Evolutionary conservation across 2,113 vertebrate genomes (phyloP).

Genomic region (Cinclus cinclus): DNA sequence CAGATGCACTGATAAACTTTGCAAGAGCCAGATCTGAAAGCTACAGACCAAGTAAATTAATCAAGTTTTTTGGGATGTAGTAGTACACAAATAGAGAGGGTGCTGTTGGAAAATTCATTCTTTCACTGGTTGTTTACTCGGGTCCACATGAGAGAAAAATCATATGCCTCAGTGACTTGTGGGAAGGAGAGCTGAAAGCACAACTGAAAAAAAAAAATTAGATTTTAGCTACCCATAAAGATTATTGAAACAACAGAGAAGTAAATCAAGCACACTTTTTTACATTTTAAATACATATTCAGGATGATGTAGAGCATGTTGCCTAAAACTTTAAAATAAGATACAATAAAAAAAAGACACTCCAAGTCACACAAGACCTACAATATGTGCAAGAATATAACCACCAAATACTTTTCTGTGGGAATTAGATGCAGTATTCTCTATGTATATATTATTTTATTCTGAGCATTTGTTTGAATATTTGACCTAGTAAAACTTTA

Average conservation of each 20-base stretch:
- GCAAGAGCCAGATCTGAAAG: not conserved
- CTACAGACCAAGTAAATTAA: not conserved
- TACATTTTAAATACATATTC: not conserved
- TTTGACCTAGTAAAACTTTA: not conserved
- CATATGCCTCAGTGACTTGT: not conserved
- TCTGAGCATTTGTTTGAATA: not conserved
- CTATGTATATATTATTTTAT: not conserved
- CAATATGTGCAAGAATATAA: not conserved
- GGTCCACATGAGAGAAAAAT: not conserved
- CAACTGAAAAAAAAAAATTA: not conserved
- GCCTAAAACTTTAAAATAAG: not conserved
- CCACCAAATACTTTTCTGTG: not conserved
- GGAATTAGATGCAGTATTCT: not conserved
- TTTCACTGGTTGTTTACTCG: not conserved
- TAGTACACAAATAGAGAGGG: not conserved
- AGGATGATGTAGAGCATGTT: not conserved
- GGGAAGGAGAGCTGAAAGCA: not conserved
- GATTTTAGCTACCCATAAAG: not conserved
- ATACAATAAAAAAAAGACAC: not conserved
- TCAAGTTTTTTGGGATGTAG: not conserved
- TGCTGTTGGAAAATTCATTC: not conserved
- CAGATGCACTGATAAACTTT: not conserved
- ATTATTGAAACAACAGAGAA: not conserved
- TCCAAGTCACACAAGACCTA: not conserved
- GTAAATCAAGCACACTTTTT: not conserved